A percentile compares a stretch with the other conserved stretches of the same genome.
These are phyloP conservation scores for Montipora capricornis DNA, from an alignment of 64 coral and sea anemone species.

Conservation along the genomic window DNA sequence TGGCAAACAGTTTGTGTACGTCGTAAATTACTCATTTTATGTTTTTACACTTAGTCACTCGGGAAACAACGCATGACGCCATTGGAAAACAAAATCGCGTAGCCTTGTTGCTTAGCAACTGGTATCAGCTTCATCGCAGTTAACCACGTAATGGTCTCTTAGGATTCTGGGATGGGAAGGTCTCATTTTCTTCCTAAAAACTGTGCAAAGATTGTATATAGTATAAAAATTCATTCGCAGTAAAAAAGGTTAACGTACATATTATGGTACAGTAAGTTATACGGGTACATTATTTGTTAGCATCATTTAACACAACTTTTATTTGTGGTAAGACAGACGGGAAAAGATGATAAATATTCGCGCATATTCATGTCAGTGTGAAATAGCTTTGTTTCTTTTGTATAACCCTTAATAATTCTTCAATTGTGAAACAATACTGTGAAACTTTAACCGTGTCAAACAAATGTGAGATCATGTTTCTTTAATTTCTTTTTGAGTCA, in stretches of 20 bases:
- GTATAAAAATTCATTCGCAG: background rate
- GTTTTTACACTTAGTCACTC: no score
- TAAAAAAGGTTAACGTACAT: constrained; percentile 1
- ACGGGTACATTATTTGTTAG: constrained; percentile 19
- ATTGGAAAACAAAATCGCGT: no score
- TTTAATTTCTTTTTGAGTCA: no score
- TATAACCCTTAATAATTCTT: no score
- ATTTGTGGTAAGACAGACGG: background rate
- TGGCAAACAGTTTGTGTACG: no score
- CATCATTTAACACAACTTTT: background rate
- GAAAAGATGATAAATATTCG: background rate
- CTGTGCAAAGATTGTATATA: constrained; percentile 45
- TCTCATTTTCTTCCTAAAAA: background rate
- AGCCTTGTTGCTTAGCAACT: no score
- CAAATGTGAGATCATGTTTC: no score
- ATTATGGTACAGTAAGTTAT: constrained; percentile 34
- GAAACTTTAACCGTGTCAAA: no score
- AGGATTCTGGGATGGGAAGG: background rate
- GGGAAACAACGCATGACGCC: no score
- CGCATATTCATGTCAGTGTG: background rate
- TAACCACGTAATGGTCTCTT: background rate
- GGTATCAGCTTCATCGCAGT: no score
- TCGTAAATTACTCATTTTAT: no score
- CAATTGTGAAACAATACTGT: no score
- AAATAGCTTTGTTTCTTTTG: background rate